These are phyloP conservation scores for Incurvaria masculella DNA, from an alignment of 2,888 invertebrate species.

Conservation along the genomic window DNA sequence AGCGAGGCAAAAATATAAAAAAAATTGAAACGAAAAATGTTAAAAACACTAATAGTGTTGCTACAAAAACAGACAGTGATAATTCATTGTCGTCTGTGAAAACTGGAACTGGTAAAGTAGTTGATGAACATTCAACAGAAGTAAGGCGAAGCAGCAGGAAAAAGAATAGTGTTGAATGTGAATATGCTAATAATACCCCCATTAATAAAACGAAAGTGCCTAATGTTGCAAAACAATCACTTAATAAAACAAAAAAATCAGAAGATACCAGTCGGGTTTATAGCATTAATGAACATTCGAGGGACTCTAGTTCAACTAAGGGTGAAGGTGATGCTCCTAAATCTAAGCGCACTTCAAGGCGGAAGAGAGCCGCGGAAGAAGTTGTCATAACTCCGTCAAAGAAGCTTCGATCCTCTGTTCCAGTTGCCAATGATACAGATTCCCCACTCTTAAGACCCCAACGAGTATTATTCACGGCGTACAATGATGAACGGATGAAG, in stretches of 20 bases:
- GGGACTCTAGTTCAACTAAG: constrained; percentile 23
- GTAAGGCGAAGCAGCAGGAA: constrained; percentile 33
- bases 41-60: too few relatives aligned
- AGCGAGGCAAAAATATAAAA: background rate
- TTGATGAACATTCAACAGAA: too few relatives aligned
- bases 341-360: background rate
- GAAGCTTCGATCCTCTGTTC: background rate
- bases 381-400: background rate
- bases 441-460: too few relatives aligned
- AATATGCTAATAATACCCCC: background rate
- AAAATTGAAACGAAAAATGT: too few relatives aligned
- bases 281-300: constrained; percentile 28
- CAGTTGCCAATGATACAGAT: too few relatives aligned
- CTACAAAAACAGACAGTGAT: too few relatives aligned
- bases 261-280: constrained; percentile 35
- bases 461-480: constrained; percentile 38
- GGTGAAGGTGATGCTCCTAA: constrained; percentile 25
- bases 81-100: too few relatives aligned
- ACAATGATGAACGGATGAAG: constrained; percentile 32
- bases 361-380: background rate
- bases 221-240: constrained; percentile 8
- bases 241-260: constrained; percentile 18
- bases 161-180: constrained; percentile 19
- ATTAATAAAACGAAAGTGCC: constrained; percentile 13
- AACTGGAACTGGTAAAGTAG: too few relatives aligned